Evolutionary conservation across 2,113 vertebrate species (phyloP), one percentile per base, ranked within the genome.

Genomic region (Ailuropoda melanoleuca): DNA sequence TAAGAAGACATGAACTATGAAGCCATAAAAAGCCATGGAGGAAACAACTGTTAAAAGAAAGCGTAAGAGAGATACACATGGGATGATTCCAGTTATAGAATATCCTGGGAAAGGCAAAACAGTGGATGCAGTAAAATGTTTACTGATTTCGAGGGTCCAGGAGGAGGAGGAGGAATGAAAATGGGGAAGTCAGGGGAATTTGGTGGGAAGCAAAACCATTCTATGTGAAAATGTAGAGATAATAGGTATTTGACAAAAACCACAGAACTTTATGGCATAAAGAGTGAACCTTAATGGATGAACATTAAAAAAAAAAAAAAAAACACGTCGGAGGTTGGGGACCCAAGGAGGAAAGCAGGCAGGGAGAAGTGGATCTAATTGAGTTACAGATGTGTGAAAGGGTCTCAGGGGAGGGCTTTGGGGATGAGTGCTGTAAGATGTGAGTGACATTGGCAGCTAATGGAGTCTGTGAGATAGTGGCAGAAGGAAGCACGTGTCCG

Each of bases 401-500:
- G 19, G 17, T 43, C 24, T 53, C 84, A 6, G 31, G 46, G 29
- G 48, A 68, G 46, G 46, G 43, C 13, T 5, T 8, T 31, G 60
- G 43, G 18, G 4, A 29, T 0, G 6, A 15, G 62, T 64, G 43
- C 10, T 14, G 13, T 68, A 68, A n/a, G 66, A 26, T 6, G 31
- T 50, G 21, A n/a, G 46, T 50, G 64, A 9, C 31, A 10, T 84
- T 34, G 43, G 31, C 64, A 50, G 8, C 48, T 58, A 64, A 46
- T 46, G 29, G 18, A 21, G 26, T 46, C 82, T 8, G 15, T 62
- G 11, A 21, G 29, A 21, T 21, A 8, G 12, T n/a, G 78, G 78
- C 50, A 81, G 11, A 64, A 8, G 39, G 26, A 46, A 13, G 39
- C 0, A 11, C 1, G 0, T 19, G 4, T 29, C 37, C 2, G 5